Conservation (phyloP, 1,140 invertebrate species). For the Pseudomyrmex flavicornis region DNA sequence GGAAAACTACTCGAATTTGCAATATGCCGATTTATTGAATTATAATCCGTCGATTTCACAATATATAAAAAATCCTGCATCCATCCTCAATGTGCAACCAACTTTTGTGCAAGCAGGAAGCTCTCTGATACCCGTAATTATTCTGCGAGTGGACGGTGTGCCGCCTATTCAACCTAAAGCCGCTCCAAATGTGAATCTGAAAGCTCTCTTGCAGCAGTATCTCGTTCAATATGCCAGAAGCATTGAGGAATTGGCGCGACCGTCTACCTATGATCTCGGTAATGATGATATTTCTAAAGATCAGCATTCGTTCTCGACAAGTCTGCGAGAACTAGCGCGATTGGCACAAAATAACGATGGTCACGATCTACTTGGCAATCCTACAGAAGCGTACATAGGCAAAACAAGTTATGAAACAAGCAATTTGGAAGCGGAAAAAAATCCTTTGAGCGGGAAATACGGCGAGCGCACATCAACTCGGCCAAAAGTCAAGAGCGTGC, state of each 20-base stretch:
- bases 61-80: conserved; percentile 82
- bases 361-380: conserved; percentile 42
- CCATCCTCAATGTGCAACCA: conserved; percentile 82
- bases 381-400: conserved; percentile 35
- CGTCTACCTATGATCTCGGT: conserved; percentile 74
- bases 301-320: conserved; percentile 46
- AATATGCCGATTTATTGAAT: conserved; percentile 79
- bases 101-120: conserved; percentile 83
- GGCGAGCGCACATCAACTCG: conserved; percentile 44
- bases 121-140: conserved; percentile 83
- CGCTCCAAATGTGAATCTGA: conserved; percentile 80
- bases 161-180: conserved; percentile 76
- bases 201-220: conserved; percentile 82
- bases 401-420: conserved; percentile 68
- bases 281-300: conserved; percentile 36
- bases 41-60: conserved; percentile 84
- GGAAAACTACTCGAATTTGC: conserved; percentile 66
- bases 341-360: conserved; percentile 60
- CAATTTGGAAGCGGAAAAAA: conserved; percentile 11
- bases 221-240: conserved; percentile 80
- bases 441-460: conserved; percentile 24
- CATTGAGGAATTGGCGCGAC: conserved; percentile 73
- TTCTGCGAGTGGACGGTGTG: conserved; percentile 81
- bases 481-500: conserved; percentile 81
- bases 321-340: conserved; percentile 76